Conservation (phyloP, 1,140 invertebrate species). For the Macrobrachium nipponense region DNA sequence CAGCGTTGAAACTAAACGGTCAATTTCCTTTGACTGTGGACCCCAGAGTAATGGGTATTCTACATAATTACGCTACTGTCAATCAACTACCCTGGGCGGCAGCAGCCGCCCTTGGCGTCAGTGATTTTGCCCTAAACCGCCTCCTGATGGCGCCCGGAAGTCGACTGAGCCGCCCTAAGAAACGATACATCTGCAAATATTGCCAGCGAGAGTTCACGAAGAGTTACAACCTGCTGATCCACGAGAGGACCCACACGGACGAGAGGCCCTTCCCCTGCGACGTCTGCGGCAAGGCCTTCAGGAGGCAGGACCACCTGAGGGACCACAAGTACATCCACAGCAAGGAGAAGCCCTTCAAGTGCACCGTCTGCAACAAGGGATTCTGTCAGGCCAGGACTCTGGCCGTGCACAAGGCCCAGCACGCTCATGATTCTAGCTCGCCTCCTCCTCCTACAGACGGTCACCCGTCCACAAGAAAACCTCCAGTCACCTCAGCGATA, state of each 20-base stretch:
- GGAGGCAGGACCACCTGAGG: conserved; percentile 94
- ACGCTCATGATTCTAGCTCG: too few relatives aligned
- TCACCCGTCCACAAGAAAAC: background rate
- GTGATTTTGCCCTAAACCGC: conserved; percentile 1
- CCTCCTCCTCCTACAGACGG: too few relatives aligned
- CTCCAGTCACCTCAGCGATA: background rate
- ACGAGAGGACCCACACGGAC: conserved; percentile 97
- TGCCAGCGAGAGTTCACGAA: conserved; percentile 98
- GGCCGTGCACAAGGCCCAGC: too few relatives aligned
- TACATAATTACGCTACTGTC: conserved; percentile 4
- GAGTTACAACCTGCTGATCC: conserved; percentile 96
- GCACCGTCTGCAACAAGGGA: conserved; percentile 66
- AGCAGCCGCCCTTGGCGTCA: too few relatives aligned
- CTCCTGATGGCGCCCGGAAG: background rate
- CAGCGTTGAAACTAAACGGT: background rate
- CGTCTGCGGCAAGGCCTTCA: conserved; percentile 98
- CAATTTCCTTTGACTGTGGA: conserved; percentile 21
- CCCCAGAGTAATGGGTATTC: conserved; percentile 27
- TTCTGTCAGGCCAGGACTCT: too few relatives aligned
- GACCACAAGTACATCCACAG: conserved; percentile 98
- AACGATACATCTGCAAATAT: conserved; percentile 98
- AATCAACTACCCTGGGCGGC: background rate
- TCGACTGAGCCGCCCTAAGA: conserved; percentile 68
- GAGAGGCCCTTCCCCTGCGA: conserved; percentile 98
- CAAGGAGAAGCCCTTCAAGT: conserved; percentile 98